Evolutionary conservation across 1,140 invertebrate genomes (phyloP).

Genomic region (Theocolax elegans): DNA sequence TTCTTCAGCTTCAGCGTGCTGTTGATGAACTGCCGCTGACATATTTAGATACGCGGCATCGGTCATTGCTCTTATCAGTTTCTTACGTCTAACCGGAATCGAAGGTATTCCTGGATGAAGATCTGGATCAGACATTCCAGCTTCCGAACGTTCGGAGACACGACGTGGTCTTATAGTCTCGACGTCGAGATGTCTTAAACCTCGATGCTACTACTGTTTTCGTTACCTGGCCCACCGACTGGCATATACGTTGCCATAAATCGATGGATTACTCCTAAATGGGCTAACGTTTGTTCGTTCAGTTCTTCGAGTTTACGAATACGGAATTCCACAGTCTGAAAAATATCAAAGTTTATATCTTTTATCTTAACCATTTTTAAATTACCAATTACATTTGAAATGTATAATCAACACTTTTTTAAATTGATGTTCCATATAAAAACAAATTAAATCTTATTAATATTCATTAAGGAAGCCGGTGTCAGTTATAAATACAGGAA

Average conservation of each 20-base stretch:
- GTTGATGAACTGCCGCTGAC: neutral
- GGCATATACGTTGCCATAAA: slow-evolving; percentile 84
- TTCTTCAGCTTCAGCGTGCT: neutral
- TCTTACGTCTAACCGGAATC: slow-evolving; percentile 59
- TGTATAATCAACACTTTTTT: too few species aligned
- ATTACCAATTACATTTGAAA: too few species aligned
- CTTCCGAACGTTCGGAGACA: slow-evolving; percentile 67
- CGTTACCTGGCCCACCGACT: slow-evolving; percentile 19
- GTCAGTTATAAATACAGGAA: too few species aligned
- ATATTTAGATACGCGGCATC: slow-evolving; percentile 65
- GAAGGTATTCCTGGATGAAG: slow-evolving; percentile 55
- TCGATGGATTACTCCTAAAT: slow-evolving; percentile 83
- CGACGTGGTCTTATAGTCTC: slow-evolving; percentile 67
- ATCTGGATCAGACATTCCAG: slow-evolving; percentile 61
- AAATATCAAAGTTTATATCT: too few species aligned
- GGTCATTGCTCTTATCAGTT: slow-evolving; percentile 73
- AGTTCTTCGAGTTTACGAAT: slow-evolving; percentile 87
- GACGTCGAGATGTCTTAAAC: slow-evolving; percentile 57
- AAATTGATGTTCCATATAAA: too few species aligned
- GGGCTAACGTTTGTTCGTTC: slow-evolving; percentile 81
- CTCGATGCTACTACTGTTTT: slow-evolving; percentile 5
- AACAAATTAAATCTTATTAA: too few species aligned
- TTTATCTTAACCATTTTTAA: too few species aligned
- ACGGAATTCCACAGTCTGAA: slow-evolving; percentile 86
- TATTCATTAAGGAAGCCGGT: too few species aligned